phyloP scores from a whole-genome alignment of 2,113 vertebrate genomes.

The Eudyptes chrysolophus region DNA sequence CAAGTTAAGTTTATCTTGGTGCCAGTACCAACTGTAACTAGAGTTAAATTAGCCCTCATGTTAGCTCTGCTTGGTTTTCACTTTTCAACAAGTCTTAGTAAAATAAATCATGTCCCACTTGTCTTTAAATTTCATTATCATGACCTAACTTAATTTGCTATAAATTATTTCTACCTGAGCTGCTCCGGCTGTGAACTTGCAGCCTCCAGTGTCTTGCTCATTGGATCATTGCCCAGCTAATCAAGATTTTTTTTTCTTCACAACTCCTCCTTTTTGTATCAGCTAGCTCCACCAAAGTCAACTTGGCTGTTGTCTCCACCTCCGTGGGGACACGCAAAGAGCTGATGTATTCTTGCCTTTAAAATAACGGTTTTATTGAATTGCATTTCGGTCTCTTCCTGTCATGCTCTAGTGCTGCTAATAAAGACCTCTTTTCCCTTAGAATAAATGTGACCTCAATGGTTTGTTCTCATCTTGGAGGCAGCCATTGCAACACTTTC shows the following conservation, averaged over 20 bases:
- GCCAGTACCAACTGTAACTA: not conserved
- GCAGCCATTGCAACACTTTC: not conserved
- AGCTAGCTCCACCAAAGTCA: conserved; percentile 11
- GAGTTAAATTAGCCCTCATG: not conserved
- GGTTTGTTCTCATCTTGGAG: not conserved
- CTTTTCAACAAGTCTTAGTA: conserved; percentile 29
- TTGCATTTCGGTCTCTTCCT: not conserved
- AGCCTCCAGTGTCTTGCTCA: not conserved
- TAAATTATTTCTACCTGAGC: conserved; percentile 59
- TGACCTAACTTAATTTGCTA: conserved; percentile 52
- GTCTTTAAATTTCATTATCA: conserved; percentile 52
- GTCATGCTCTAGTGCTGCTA: not conserved
- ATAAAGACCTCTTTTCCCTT: conserved; percentile 4
- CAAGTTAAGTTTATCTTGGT: not conserved
- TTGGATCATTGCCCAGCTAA: conserved; percentile 52
- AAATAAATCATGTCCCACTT: conserved; percentile 38
- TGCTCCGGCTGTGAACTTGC: conserved; percentile 7
- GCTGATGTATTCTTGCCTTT: conserved; percentile 1
- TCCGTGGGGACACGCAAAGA: not conserved
- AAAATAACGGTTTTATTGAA: conserved; percentile 28
- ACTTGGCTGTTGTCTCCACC: not conserved
- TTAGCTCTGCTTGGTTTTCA: conserved; percentile 16
- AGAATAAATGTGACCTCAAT: not conserved
- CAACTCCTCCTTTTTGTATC: conserved; percentile 29
- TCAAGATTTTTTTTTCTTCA: not conserved